phyloP scores from a whole-genome alignment of 37 sponge, comb jelly and placozoan genomes.

The Hormiphora californensis region DNA sequence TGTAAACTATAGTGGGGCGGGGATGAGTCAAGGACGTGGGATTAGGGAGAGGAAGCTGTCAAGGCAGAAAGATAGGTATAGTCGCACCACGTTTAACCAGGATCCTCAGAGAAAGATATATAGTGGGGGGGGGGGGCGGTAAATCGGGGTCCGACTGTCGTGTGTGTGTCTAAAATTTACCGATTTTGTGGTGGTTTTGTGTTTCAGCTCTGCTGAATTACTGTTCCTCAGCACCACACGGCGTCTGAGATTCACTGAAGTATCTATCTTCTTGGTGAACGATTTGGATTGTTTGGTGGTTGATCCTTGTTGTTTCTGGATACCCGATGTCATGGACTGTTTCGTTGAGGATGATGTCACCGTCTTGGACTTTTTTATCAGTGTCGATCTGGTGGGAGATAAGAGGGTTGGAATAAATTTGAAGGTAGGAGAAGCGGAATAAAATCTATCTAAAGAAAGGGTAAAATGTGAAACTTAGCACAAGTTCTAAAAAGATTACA shows the following conservation, averaged over 20 bases:
- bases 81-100: no score
- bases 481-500: no score
- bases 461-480: no score
- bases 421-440: no score
- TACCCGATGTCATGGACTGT: not conserved
- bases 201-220: not conserved
- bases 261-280: slow-evolving; percentile 49
- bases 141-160: not conserved
- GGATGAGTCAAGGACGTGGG: not conserved
- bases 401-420: no score
- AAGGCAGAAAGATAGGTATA: not conserved
- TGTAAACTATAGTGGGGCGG: not conserved
- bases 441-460: no score
- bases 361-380: slow-evolving; percentile 45
- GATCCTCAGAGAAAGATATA: not conserved
- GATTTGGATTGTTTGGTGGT: no score
- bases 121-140: not conserved
- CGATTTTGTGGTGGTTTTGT: not conserved
- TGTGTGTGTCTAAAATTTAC: not conserved
- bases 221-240: slow-evolving; percentile 47
- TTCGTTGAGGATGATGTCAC: no score
- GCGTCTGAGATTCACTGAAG: not conserved
- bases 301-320: no score
- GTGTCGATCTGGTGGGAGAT: slow-evolving; percentile 49
- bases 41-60: not conserved